phyloP scores from a whole-genome alignment of 2,888 invertebrate species.

The Conus canariensis region DNA sequence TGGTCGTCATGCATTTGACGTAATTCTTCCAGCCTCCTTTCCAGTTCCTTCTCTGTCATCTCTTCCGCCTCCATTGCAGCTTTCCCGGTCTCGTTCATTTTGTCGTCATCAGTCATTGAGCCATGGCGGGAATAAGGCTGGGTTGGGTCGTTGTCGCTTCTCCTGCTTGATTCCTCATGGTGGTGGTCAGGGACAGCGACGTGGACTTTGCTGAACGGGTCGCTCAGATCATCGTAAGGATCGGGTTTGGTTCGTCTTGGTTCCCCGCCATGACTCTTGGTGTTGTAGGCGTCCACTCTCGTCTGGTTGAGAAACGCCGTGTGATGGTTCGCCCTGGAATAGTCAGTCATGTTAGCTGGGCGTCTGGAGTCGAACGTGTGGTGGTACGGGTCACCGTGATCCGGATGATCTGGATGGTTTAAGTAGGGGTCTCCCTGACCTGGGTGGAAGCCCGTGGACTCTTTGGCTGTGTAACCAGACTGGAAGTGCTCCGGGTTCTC shows the following conservation, averaged over 20 bases:
- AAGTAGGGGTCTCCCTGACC: neutral
- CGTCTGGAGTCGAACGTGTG: neutral
- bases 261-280: neutral
- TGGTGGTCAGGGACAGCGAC: too few species aligned
- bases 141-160: too few species aligned
- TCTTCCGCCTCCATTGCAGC: neutral
- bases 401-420: neutral
- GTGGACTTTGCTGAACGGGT: slow-evolving; percentile 12
- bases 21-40: slow-evolving; percentile 9
- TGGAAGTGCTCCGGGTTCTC: neutral
- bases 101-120: slow-evolving; percentile 30
- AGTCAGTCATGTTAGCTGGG: neutral
- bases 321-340: neutral
- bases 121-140: neutral
- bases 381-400: neutral
- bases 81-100: slow-evolving; percentile 21
- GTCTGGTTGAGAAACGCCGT: neutral
- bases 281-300: neutral
- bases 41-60: slow-evolving; percentile 12
- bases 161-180: neutral
- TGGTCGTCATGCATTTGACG: slow-evolving; percentile 22
- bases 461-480: neutral
- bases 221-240: neutral
- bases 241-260: neutral
- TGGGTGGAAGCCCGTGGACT: neutral